Evolutionary conservation across 2,888 invertebrate genomes (phyloP).

Genomic region (Ommatoiulus sabulosus): DNA sequence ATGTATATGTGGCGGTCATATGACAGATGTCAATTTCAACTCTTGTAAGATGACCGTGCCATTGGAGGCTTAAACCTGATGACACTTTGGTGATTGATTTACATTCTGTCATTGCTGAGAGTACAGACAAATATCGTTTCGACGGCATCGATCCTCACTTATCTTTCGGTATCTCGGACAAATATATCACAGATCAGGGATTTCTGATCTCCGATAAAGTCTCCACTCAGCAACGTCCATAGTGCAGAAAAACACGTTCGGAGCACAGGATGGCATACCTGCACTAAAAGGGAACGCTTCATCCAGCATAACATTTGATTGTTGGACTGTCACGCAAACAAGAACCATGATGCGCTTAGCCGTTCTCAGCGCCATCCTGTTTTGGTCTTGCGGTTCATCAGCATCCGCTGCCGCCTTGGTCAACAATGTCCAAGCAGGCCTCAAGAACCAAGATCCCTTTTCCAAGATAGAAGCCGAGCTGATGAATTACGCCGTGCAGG

Average conservation of each 20-base stretch:
- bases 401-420: not conserved
- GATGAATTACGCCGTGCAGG: not conserved
- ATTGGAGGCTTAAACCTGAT: too few species aligned
- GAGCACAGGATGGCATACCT: not conserved
- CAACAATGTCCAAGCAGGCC: not conserved
- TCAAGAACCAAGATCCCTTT: not conserved
- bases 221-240: not conserved
- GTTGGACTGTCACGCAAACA: not conserved
- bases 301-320: not conserved
- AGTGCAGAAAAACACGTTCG: not conserved
- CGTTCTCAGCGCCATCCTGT: not conserved
- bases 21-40: too few species aligned
- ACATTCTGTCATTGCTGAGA: too few species aligned
- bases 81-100: too few species aligned
- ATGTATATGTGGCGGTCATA: too few species aligned
- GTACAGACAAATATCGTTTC: too few species aligned
- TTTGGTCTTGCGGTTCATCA: not conserved
- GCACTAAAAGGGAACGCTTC: not conserved
- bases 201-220: too few species aligned
- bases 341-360: not conserved
- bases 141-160: too few species aligned
- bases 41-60: too few species aligned
- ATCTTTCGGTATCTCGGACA: not conserved
- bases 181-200: not conserved
- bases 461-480: not conserved